Evolutionary conservation across 2,797 vertebrate species (phyloP), one percentile per base, ranked within the genome.

Genomic region (Gymnopithys bicolor): DNA sequence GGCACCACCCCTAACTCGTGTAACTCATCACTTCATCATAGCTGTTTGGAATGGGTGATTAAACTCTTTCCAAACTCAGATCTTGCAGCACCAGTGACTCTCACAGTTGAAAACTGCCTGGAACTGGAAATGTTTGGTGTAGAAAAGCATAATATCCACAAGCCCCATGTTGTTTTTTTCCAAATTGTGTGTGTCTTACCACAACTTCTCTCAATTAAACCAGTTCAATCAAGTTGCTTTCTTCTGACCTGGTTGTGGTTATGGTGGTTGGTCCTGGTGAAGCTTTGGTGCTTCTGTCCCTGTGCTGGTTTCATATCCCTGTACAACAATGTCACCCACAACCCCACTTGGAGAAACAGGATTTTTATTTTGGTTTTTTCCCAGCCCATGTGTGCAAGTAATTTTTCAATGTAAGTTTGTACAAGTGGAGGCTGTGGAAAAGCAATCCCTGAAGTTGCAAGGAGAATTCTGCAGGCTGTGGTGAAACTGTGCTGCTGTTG

Each of bases 21-120:
- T 91, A 93, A 83, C 79, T 92, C 82, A 86, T 88, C 43, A 33
- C 35, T 84, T 39, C 15, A 17, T 91, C 32, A 24, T 41, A 86
- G 25, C 30, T 81, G 25, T 59, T 69, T 0, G 0, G 79, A 78
- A 67, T 7, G 32, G 22, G 27, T 84, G 74, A 79, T 86, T 73
- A 93, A 88, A 91, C 13, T 35, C 17, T 60, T 85, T 52, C 69
- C 84, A 86, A 68, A 69, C 30, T 89, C 58, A 28, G 56, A 21
- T 88, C 43, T 66, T 82, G 53, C 24, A 70, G 37, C 37, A 45
- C 6, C 9, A 23, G 22, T 48, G 37, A 43, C 62, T 64, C 7
- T 43, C 60, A 59, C 46, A 33, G 30, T 41, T 87, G 9, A 60
- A 73, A 93, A 58, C 48, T 79, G 67, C 51, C 86, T 69, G 77